Evolutionary conservation across 2,797 vertebrate genomes (phyloP).

Genomic region (Pipistrellus kuhlii): DNA sequence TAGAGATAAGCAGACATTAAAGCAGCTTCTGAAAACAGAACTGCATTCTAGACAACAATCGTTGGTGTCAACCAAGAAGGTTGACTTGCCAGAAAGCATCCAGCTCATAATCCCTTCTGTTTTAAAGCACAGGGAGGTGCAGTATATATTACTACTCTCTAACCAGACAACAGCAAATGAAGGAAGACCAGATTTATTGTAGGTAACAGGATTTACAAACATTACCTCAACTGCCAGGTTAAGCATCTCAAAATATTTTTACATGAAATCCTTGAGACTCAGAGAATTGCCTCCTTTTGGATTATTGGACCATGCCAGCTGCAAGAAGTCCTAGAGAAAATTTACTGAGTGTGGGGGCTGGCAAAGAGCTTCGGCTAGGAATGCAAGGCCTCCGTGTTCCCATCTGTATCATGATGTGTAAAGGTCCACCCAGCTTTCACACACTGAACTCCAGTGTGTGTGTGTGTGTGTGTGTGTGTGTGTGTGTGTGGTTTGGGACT

Average conservation of each 20-base stretch:
- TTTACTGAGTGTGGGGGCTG: not conserved
- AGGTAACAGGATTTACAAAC: not conserved
- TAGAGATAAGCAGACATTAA: not conserved
- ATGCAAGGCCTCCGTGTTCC: not conserved
- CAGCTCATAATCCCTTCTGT: not conserved
- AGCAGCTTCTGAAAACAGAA: not conserved
- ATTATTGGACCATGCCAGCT: not conserved
- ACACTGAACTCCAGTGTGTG: not conserved
- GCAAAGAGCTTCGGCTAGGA: not conserved
- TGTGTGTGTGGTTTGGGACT: not conserved
- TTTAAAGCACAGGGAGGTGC: not conserved
- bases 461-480: not conserved
- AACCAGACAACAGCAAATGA: not conserved
- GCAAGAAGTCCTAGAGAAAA: not conserved
- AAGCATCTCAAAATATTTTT: conserved; percentile 2
- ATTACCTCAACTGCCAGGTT: not conserved
- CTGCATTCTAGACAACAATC: not conserved
- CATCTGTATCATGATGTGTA: not conserved
- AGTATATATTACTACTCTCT: not conserved
- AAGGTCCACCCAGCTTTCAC: not conserved
- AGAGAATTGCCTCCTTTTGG: not conserved
- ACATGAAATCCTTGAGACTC: not conserved
- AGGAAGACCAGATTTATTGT: not conserved
- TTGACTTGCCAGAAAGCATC: not conserved
- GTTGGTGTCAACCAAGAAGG: not conserved